Evolutionary conservation across 2,797 vertebrate genomes (phyloP).

Genomic region (Lagocephalus sceleratus): DNA sequence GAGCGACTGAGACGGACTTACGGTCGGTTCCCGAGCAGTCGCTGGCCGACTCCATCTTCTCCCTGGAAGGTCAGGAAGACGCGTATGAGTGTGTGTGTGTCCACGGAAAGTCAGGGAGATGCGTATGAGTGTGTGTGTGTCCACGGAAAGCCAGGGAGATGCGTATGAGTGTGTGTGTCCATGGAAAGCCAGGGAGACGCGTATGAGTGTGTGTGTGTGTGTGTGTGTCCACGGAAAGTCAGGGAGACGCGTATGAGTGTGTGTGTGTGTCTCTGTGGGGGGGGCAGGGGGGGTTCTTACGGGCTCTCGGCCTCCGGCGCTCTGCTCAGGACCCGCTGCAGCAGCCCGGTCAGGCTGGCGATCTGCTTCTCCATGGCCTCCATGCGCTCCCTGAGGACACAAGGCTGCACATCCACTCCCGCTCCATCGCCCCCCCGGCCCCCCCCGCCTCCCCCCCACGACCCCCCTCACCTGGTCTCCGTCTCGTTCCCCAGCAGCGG

Average conservation of each 20-base stretch:
- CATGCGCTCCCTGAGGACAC: slow-evolving; percentile 86
- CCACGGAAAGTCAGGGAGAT: too few relatives aligned
- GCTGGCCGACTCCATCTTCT: slow-evolving; percentile 90
- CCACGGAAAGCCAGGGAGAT: too few relatives aligned
- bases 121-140: slow-evolving; percentile 15
- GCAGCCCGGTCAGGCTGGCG: slow-evolving; percentile 92
- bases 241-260: slow-evolving; percentile 9
- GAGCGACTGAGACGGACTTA: slow-evolving; percentile 59
- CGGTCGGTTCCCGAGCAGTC: slow-evolving; percentile 85
- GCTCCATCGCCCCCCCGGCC: too few relatives aligned
- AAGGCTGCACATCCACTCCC: background rate
- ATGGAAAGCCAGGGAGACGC: too few relatives aligned
- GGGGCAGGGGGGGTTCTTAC: slow-evolving; percentile 63
- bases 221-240: background rate
- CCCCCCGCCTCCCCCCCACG: too few relatives aligned
- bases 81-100: slow-evolving; percentile 8
- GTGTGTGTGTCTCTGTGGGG: slow-evolving; percentile 15
- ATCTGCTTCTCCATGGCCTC: slow-evolving; percentile 99
- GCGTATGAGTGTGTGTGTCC: too few relatives aligned
- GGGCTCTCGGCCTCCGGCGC: slow-evolving; percentile 85
- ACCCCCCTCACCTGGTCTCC: slow-evolving; percentile 84
- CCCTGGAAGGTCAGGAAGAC: slow-evolving; percentile 72
- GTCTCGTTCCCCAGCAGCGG: slow-evolving; percentile 85
- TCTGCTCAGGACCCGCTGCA: slow-evolving; percentile 91
- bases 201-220: slow-evolving; percentile 12